Conservation (phyloP, 2,797 vertebrate genomes). For the Epinephelus malabaricus region DNA sequence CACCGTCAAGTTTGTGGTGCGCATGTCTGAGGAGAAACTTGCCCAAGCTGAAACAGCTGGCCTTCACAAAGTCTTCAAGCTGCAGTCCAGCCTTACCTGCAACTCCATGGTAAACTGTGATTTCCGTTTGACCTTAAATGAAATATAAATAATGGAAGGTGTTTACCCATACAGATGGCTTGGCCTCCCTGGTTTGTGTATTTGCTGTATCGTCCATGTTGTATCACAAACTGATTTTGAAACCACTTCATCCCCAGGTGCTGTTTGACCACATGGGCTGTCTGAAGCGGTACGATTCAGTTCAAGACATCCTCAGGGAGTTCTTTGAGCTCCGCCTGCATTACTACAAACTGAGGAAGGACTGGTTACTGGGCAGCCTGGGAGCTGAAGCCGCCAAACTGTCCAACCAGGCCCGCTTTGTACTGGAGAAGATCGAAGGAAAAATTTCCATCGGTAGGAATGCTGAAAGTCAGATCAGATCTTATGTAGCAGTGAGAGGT, state of each 20-base stretch:
- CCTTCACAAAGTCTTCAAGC: constrained; percentile 98
- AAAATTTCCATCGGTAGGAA: constrained; percentile 93
- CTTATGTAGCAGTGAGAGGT: too few species aligned
- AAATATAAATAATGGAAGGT: background rate
- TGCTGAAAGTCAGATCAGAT: background rate
- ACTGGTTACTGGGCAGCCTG: constrained; percentile 95
- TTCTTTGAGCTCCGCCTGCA: constrained; percentile 98
- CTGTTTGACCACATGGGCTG: constrained; percentile 99
- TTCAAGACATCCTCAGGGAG: constrained; percentile 96
- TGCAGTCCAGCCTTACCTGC: constrained; percentile 98
- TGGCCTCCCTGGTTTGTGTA: too few species aligned
- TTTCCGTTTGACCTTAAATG: background rate
- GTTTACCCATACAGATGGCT: background rate
- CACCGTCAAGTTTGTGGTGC: constrained; percentile 98
- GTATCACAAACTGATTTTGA: background rate
- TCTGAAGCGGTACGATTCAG: constrained; percentile 97
- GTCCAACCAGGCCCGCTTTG: constrained; percentile 97
- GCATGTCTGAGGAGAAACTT: constrained; percentile 98
- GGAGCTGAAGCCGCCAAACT: constrained; percentile 95
- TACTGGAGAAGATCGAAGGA: constrained; percentile 98
- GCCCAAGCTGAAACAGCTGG: constrained; percentile 96
- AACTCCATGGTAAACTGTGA: constrained; percentile 94
- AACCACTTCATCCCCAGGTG: constrained; percentile 84
- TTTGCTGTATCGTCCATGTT: too few species aligned
- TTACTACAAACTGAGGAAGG: constrained; percentile 96